Evolutionary conservation across 1,140 invertebrate genomes (phyloP).

Genomic region (Lutraria rhynchaena): DNA sequence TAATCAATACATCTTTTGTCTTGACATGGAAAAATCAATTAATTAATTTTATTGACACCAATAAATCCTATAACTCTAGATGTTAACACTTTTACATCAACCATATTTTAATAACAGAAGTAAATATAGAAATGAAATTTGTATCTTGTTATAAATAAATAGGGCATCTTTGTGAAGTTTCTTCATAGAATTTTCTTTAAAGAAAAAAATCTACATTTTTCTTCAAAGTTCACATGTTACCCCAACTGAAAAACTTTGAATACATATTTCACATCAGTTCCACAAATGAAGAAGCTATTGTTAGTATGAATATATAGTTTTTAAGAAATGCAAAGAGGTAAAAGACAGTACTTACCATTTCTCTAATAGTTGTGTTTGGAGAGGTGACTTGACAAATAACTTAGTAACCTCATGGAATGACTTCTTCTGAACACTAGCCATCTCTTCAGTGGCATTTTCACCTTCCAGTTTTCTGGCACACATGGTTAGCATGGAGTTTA

Average conservation of each 20-base stretch:
- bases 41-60: too few species aligned
- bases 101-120: neutral
- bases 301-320: too few species aligned
- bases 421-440: conserved; percentile 90
- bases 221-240: too few species aligned
- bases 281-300: neutral
- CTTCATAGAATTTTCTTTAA: neutral
- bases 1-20: too few species aligned
- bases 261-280: neutral
- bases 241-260: neutral
- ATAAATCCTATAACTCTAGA: too few species aligned
- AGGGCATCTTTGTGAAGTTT: neutral
- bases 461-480: conserved; percentile 86
- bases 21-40: too few species aligned
- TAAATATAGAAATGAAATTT: neutral
- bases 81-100: neutral
- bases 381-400: conserved; percentile 96
- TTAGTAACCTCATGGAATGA: conserved; percentile 94
- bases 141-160: neutral
- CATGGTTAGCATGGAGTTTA: conserved; percentile 94
- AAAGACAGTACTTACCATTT: conserved; percentile 91
- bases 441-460: conserved; percentile 84
- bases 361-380: conserved; percentile 94
- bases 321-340: too few species aligned
- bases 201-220: too few species aligned